Evolutionary conservation across 2,113 vertebrate species (phyloP).

Genomic region (Oncorhynchus gorbuscha): DNA sequence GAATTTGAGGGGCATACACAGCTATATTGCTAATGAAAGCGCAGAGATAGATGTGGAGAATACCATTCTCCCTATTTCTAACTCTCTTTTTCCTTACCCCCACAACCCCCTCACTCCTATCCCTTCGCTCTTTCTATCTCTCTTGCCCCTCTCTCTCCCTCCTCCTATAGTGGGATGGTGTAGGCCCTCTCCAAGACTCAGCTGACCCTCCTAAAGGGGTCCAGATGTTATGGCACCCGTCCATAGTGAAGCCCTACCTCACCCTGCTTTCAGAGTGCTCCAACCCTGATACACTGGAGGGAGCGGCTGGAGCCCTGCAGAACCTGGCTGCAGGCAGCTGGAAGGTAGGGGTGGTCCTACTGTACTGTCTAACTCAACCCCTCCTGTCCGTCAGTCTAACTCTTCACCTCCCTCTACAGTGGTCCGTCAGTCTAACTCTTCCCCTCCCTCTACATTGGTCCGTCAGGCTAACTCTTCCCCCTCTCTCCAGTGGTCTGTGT

Average conservation of each 20-base stretch:
- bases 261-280: slow-evolving; percentile 99
- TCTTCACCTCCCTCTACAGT: neutral
- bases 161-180: slow-evolving; percentile 90
- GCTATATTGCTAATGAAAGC: too few species aligned
- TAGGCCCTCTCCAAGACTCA: slow-evolving; percentile 94
- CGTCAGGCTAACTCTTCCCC: slow-evolving; percentile 5
- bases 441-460: neutral
- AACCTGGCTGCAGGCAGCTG: slow-evolving; percentile 98
- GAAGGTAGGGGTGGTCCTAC: slow-evolving; percentile 81
- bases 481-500: slow-evolving; percentile 90
- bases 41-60: neutral
- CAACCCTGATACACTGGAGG: slow-evolving; percentile 97
- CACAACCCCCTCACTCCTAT: neutral
- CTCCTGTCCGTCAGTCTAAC: too few species aligned
- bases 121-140: slow-evolving; percentile 5
- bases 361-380: neutral
- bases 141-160: neutral
- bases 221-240: slow-evolving; percentile 99
- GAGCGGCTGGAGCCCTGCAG: slow-evolving; percentile 95
- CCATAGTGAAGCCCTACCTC: slow-evolving; percentile 99
- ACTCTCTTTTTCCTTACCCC: slow-evolving; percentile 3
- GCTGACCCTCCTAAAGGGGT: slow-evolving; percentile 95
- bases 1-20: too few species aligned
- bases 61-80: slow-evolving; percentile 1
- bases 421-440: neutral